Conservation (phyloP, 2,113 vertebrate species). For the Aythya baeri region DNA sequence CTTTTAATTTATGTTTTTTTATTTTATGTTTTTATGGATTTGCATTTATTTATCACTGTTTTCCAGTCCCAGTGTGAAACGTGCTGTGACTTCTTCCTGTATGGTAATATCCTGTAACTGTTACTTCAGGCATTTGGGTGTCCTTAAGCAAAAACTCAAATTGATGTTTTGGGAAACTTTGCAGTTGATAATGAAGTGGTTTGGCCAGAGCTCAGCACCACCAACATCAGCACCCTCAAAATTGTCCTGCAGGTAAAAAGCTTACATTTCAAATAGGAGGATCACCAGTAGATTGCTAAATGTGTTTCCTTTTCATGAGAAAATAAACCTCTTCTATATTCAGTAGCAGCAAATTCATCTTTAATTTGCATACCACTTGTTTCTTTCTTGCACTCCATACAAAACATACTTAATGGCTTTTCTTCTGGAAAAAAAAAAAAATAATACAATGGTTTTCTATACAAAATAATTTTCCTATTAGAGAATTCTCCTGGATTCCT, state of each 20-base stretch:
- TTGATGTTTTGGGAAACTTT: background rate
- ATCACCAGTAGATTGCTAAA: background rate
- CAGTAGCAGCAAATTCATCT: background rate
- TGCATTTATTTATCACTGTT: accelerated
- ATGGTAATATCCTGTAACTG: background rate
- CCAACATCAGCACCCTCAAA: background rate
- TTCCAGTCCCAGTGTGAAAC: background rate
- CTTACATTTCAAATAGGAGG: slow-evolving; percentile 38
- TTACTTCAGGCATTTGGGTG: background rate
- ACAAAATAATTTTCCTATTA: background rate
- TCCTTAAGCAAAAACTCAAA: background rate
- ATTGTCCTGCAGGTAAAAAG: slow-evolving; percentile 14
- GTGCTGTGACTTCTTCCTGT: background rate
- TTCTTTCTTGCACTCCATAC: background rate
- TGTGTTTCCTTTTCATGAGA: background rate
- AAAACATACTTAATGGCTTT: background rate
- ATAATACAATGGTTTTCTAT: background rate
- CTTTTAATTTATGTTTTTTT: background rate
- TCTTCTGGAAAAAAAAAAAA: background rate
- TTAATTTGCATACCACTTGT: background rate
- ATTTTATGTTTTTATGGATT: background rate
- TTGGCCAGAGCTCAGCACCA: background rate
- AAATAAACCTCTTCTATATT: background rate
- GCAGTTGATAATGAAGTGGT: background rate
- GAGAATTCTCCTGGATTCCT: background rate